Base-by-base conservation (phyloP, 2,888 invertebrate species). In the Volucella zonaria region DNA sequence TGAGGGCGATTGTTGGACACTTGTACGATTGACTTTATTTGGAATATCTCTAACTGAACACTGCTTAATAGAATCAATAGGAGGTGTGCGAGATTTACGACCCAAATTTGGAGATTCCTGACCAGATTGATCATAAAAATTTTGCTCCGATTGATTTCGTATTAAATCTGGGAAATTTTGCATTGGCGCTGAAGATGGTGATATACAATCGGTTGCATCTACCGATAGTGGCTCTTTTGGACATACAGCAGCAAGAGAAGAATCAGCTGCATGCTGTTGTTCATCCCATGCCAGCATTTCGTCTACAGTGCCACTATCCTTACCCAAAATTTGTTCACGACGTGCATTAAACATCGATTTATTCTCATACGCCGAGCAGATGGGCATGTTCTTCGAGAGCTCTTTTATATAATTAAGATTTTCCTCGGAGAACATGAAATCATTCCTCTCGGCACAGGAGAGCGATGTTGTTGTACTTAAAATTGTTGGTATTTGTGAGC, bases 301-400 rank as follows among this genome's bases (percentile, higher is more conserved):
- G 67, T 90, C 89, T 1, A 90, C 87, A 1, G 89, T 88, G 6
- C 87, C 87, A n/a, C 88, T 78, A 18, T 88, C 87, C 1, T 74
- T 67, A 14, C 86, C 87, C 4, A 88, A 62, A 8, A 87, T 77
- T 40, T 79, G 86, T 75, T 89, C 87, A 52, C 88, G 87, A 40
- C 89, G 87, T 31, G 88, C 87, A 61, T 90, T 89, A 62, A 91
- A 92, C 78, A 91, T 92, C 0, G 92, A 92, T 76, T 92, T 91
- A 81, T 91, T 92, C 86, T 92, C 92, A 71, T 91, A 92, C 0
- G 89, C 91, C 10, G 92, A 92, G 76, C 92, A 92, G 73, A 92
- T 92, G 2, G 92, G 92, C 71, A 92, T 89, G 79, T 92, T 92
- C 86, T 91, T 91, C 0, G 92, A 92, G 12, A 92, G 88, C 86